Percentiles rank a stretch among this genome's conserved stretches.
These are phyloP conservation scores for Trachymyrmex septentrionalis DNA, from an alignment of 1,140 invertebrate genomes.

Conservation along the genomic window DNA sequence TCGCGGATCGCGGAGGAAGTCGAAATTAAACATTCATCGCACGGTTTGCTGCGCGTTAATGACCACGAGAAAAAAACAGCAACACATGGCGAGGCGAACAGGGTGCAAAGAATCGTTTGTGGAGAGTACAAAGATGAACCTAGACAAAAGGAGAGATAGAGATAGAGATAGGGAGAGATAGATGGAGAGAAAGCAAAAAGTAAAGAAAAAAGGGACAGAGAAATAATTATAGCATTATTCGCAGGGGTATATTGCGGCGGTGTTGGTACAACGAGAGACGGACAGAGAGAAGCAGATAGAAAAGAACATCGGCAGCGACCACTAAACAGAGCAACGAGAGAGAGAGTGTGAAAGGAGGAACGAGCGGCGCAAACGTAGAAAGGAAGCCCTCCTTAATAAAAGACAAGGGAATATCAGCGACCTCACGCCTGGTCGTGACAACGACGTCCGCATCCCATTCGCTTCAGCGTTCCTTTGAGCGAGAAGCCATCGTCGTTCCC, in stretches of 20 bases:
- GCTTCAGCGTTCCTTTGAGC: slow-evolving; percentile 77
- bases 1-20: slow-evolving; percentile 16
- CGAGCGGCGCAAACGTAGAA: slow-evolving; percentile 41
- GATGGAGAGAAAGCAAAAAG: slow-evolving; percentile 34
- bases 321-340: slow-evolving; percentile 43
- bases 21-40: slow-evolving; percentile 53
- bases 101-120: slow-evolving; percentile 22
- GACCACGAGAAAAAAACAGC: slow-evolving; percentile 35
- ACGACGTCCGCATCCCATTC: slow-evolving; percentile 72
- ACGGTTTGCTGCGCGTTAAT: slow-evolving; percentile 33
- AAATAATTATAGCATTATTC: slow-evolving; percentile 60
- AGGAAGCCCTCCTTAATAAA: slow-evolving; percentile 63
- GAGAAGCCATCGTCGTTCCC: slow-evolving; percentile 67
- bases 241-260: slow-evolving; percentile 34
- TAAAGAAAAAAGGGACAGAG: slow-evolving; percentile 20
- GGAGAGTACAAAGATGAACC: slow-evolving; percentile 49
- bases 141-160: background rate
- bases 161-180: background rate
- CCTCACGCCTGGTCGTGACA: slow-evolving; percentile 73
- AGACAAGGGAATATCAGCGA: slow-evolving; percentile 74
- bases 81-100: slow-evolving; percentile 23
- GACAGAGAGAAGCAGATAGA: slow-evolving; percentile 39
- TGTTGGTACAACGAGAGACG: slow-evolving; percentile 28
- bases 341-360: slow-evolving; percentile 30
- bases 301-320: slow-evolving; percentile 47